Conservation (phyloP, 2,888 invertebrate species). For the Nezara viridula region DNA sequence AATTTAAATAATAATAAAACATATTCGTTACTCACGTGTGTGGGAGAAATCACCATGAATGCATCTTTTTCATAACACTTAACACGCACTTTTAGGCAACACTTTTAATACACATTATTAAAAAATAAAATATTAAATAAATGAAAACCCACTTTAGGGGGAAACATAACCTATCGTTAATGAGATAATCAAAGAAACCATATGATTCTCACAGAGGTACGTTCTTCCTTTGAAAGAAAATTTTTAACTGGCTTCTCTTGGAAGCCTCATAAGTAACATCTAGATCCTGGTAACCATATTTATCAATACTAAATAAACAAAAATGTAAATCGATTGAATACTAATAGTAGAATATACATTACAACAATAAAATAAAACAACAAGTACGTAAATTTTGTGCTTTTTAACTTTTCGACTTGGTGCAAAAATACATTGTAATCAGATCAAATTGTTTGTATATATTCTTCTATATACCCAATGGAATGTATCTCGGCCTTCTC, state of each 20-base stretch:
- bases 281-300: neutral
- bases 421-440: too few relatives aligned
- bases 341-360: too few relatives aligned
- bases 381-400: too few relatives aligned
- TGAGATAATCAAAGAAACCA: conserved; percentile 23
- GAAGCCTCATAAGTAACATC: neutral
- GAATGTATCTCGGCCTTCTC: too few relatives aligned
- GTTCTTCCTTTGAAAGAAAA: neutral
- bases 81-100: neutral
- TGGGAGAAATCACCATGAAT: neutral
- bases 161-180: neutral
- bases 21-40: neutral
- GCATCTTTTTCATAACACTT: neutral
- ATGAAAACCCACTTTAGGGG: neutral
- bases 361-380: too few relatives aligned
- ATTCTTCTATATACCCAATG: too few relatives aligned
- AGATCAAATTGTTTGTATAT: too few relatives aligned
- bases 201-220: neutral
- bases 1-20: neutral
- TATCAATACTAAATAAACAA: neutral
- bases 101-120: neutral
- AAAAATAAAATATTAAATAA: neutral
- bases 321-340: neutral
- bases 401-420: too few relatives aligned
- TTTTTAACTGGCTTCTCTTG: neutral